These are phyloP conservation scores for Petromus typicus DNA, from an alignment of 2,113 vertebrate genomes.

Conservation along the genomic window DNA sequence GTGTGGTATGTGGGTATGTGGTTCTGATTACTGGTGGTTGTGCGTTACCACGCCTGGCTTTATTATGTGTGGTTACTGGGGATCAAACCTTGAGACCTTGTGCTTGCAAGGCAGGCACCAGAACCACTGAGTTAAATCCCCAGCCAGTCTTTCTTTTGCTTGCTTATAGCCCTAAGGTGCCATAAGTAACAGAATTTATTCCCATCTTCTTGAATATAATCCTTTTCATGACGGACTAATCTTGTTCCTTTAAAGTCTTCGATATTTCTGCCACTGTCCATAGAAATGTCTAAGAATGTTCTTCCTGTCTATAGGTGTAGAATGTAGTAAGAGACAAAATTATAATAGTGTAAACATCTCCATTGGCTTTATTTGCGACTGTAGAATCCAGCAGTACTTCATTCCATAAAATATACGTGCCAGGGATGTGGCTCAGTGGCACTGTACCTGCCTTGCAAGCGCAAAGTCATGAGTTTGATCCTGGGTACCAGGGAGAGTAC, in stretches of 20 bases:
- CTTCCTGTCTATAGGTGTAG: background rate
- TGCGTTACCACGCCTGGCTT: too few relatives aligned
- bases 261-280: conserved; percentile 11
- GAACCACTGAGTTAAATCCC: too few relatives aligned
- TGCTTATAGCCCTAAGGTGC: background rate
- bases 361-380: background rate
- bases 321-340: background rate
- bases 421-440: too few relatives aligned
- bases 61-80: too few relatives aligned
- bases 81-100: too few relatives aligned
- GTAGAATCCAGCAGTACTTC: background rate
- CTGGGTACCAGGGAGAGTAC: too few relatives aligned
- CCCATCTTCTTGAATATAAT: background rate
- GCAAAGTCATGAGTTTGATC: too few relatives aligned
- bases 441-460: too few relatives aligned
- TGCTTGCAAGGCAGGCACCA: too few relatives aligned
- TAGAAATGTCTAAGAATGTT: conserved; percentile 1
- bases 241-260: background rate
- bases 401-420: background rate
- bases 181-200: background rate
- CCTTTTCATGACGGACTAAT: conserved; percentile 1
- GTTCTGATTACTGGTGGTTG: too few relatives aligned
- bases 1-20: too few relatives aligned
- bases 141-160: background rate
- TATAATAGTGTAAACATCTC: background rate